A percentile compares a stretch with the other conserved stretches of the same genome.
Conservation (phyloP, 2,113 vertebrate genomes). For the Opisthocomus hoazin region DNA sequence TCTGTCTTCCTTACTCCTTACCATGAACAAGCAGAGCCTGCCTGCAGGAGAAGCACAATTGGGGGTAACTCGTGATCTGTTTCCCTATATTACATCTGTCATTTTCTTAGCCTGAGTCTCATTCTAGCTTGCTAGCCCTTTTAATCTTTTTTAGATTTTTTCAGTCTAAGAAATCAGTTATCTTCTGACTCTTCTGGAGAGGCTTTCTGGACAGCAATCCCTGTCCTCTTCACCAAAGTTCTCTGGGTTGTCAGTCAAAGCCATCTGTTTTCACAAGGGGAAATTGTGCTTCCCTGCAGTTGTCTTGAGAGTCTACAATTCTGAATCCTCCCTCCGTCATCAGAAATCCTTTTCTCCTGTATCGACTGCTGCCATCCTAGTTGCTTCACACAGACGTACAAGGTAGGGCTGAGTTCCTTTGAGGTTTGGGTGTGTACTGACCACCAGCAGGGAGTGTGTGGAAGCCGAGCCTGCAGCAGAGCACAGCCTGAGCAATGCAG, state of each 20-base stretch:
- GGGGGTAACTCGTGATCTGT: not conserved
- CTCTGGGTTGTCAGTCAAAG: not conserved
- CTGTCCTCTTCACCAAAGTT: not conserved
- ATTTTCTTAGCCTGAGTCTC: not conserved
- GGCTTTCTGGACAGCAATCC: not conserved
- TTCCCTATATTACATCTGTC: not conserved
- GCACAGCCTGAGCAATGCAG: not conserved
- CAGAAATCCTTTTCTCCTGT: not conserved
- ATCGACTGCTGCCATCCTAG: fast-evolving
- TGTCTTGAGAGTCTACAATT: not conserved
- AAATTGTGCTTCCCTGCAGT: not conserved
- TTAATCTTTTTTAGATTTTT: not conserved
- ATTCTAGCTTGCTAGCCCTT: not conserved
- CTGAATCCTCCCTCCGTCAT: not conserved
- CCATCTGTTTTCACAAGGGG: fast-evolving
- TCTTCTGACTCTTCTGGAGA: not conserved
- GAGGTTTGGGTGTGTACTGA: not conserved
- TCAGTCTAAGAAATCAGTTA: not conserved
- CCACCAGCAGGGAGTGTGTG: not conserved
- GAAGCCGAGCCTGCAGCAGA: not conserved
- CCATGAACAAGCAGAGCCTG: not conserved
- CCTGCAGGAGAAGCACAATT: fast-evolving
- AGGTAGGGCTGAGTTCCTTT: not conserved
- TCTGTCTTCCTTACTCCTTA: not conserved
- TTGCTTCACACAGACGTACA: not conserved